Conservation (phyloP, 92 coral and sea anemone genomes). For the Galaxea fascicularis region DNA sequence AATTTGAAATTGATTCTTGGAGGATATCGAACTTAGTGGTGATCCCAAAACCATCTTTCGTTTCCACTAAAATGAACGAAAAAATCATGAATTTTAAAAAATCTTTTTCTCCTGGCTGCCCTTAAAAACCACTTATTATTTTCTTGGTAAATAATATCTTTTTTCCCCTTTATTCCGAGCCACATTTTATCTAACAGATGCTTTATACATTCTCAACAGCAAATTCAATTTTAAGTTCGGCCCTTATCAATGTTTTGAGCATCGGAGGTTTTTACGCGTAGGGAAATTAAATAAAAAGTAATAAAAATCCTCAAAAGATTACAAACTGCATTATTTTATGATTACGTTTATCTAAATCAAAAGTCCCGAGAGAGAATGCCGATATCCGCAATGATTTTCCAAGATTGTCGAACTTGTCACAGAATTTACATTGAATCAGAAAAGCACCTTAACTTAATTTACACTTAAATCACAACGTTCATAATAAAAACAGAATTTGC, state of each 20-base stretch:
- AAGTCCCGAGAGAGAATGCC: constrained; percentile 29
- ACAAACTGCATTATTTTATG: constrained; percentile 11
- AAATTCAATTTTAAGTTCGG: too few species aligned
- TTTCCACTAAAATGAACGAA: background rate
- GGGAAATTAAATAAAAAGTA: constrained; percentile 17
- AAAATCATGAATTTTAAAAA: too few species aligned
- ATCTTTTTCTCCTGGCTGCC: background rate
- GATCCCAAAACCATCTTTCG: background rate
- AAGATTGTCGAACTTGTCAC: constrained; percentile 39
- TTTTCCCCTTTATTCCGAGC: too few species aligned
- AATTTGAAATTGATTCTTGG: background rate
- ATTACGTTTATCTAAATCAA: constrained; percentile 37
- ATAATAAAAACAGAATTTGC: constrained; percentile 24
- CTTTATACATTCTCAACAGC: too few species aligned
- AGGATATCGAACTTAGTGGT: constrained; percentile 26
- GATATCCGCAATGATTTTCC: constrained; percentile 39
- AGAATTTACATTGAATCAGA: constrained; percentile 33
- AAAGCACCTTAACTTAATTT: constrained; percentile 52
- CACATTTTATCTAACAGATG: too few species aligned
- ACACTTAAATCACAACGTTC: constrained; percentile 49
- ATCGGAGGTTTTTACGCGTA: constrained; percentile 8
- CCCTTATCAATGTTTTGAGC: background rate
- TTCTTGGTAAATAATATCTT: background rate
- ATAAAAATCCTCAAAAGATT: constrained; percentile 19
- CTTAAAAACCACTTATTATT: background rate